Conservation (phyloP, 2,113 vertebrate species). For the Gallinago media region DNA sequence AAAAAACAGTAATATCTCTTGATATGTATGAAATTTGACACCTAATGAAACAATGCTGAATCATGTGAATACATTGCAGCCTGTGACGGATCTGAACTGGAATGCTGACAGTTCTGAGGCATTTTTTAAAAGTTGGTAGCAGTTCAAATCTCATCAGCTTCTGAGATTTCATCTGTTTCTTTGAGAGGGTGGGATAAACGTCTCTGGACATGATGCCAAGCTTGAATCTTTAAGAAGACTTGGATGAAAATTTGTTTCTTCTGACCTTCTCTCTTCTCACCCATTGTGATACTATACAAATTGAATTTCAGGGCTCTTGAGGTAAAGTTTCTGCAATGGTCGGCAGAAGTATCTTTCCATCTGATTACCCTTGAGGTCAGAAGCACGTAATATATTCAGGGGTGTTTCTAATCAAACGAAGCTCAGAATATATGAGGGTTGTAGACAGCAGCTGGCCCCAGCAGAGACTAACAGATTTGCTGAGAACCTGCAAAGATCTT, state of each 20-base stretch:
- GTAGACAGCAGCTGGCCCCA: slow-evolving; percentile 68
- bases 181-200: slow-evolving; percentile 33
- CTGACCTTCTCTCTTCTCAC: not conserved
- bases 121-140: slow-evolving; percentile 25
- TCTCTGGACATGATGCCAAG: slow-evolving; percentile 5
- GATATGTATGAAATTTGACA: not conserved
- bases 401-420: slow-evolving; percentile 50
- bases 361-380: slow-evolving; percentile 51
- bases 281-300: slow-evolving; percentile 28
- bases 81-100: not conserved
- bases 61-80: not conserved
- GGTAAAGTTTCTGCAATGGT: slow-evolving; percentile 42
- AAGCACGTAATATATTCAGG: slow-evolving; percentile 25
- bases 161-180: slow-evolving; percentile 42
- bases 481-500: slow-evolving; percentile 69
- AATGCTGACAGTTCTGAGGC: slow-evolving; percentile 27
- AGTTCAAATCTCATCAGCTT: slow-evolving; percentile 46
- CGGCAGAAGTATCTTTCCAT: slow-evolving; percentile 29
- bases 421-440: slow-evolving; percentile 37
- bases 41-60: slow-evolving; percentile 34
- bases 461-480: slow-evolving; percentile 64
- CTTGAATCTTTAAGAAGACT: slow-evolving; percentile 13
- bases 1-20: not conserved
- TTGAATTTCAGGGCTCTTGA: slow-evolving; percentile 2
- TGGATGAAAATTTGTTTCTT: slow-evolving; percentile 10